Base-by-base conservation (phyloP, 2,113 vertebrate genomes). In the Larimichthys polyactis region DNA sequence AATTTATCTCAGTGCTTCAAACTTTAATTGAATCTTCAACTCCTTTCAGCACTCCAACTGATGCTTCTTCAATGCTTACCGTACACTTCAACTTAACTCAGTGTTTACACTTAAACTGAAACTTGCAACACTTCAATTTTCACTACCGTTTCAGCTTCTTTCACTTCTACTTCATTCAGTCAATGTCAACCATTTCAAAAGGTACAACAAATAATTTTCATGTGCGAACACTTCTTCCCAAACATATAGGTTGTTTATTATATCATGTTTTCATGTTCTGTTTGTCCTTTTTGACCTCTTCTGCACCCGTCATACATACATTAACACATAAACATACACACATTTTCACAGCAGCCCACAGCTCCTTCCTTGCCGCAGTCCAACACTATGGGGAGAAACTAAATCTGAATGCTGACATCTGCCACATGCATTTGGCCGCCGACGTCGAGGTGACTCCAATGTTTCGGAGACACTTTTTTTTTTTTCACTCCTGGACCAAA, bases 371-470 rank as follows among this genome's bases (percentile, higher is more conserved):
- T 36, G 29, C 58, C 1, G 12, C 69, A 63, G 36, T 77, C 27
- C 36, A 70, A 65, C 54, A 83, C 71, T 59, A 43, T 29, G 52
- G 57, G 43, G 51, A 74, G 44, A 60, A 70, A 79, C 49, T 11
- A 44, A 51, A 71, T 55, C 78, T 60, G 49, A 82, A 84, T 40
- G 81, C 52, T 82, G 86, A 91, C 79, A 79, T 91, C 84, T 91
- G 90, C 88, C 83, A 83, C 79, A 78, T 82, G 85, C 20, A 60
- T 87, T 91, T 84, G 87, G 81, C 75, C n/a, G 11, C 60, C 5
- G 46, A 81, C 83, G 82, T 64, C 22, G 49, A 92, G 81, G 78
- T 86, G 89, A 74, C 74, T 44, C 81, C 76, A 73, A 46, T 51
- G 81, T 80, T 85, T 70, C n/a, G 0, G 29, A 54, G 82, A 79